A percentile compares a stretch with the other conserved stretches of the same genome.
These are phyloP conservation scores for Astatoreochromis straeleni DNA, from an alignment of 2,113 vertebrate species.

Conservation along the genomic window DNA sequence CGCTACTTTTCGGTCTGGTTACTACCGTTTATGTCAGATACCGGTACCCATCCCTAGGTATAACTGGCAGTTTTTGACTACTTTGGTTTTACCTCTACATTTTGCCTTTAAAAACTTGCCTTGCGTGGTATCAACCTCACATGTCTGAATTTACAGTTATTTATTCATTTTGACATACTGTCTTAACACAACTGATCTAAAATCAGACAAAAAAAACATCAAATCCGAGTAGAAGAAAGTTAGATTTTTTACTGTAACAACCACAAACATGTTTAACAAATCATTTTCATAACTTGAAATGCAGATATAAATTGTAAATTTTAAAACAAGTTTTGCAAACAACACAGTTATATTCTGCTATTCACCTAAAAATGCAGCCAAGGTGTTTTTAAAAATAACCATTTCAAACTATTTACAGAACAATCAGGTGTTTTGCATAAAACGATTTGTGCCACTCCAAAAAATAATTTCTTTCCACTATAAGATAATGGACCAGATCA, in stretches of 20 bases:
- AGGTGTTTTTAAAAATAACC: background rate
- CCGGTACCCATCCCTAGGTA: no score
- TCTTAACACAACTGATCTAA: background rate
- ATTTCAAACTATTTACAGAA: background rate
- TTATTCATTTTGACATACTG: no score
- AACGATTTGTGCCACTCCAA: background rate
- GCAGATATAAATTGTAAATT: background rate
- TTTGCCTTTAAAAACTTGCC: no score
- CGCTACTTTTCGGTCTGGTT: no score
- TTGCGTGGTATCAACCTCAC: no score
- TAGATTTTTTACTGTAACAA: background rate
- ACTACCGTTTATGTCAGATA: no score
- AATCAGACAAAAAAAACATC: background rate
- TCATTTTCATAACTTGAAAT: background rate
- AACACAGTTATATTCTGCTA: accelerated
- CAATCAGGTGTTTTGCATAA: background rate
- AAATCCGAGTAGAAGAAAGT: background rate
- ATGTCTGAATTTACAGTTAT: no score
- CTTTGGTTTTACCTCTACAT: no score
- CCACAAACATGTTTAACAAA: background rate
- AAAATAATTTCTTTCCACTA: background rate
- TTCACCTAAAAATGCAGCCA: background rate
- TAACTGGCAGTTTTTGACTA: no score
- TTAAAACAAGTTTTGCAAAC: background rate
- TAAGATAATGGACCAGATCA: background rate